phyloP scores from a whole-genome alignment of 2,797 vertebrate genomes.

The Acipenser transmontanus region DNA sequence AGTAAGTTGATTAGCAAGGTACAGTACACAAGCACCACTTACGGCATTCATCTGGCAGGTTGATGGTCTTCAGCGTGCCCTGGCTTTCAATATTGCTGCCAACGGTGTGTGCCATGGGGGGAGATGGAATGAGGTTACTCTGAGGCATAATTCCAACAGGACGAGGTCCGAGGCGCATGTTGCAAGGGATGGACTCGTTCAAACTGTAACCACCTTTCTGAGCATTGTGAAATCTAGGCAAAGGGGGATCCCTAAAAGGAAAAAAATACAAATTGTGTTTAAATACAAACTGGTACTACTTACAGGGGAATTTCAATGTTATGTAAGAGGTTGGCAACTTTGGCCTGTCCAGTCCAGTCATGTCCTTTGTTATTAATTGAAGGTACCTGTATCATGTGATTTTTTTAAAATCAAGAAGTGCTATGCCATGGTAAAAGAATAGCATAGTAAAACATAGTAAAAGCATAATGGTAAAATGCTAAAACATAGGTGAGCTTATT shows the following conservation, averaged over 20 bases:
- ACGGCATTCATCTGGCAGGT: slow-evolving; percentile 81
- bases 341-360: too few species aligned
- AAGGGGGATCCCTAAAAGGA: not conserved
- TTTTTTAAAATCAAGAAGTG: too few species aligned
- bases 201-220: not conserved
- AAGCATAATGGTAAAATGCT: too few species aligned
- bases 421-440: too few species aligned
- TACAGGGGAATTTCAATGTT: not conserved
- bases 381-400: too few species aligned
- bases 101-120: slow-evolving; percentile 1
- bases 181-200: not conserved
- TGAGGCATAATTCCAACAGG: slow-evolving; percentile 42
- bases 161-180: not conserved
- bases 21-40: slow-evolving; percentile 39
- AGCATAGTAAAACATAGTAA: too few species aligned
- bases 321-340: not conserved
- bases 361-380: too few species aligned
- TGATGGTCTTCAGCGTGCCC: slow-evolving; percentile 74
- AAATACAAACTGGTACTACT: not conserved
- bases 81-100: slow-evolving; percentile 36
- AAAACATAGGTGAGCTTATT: too few species aligned
- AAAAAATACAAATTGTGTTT: not conserved
- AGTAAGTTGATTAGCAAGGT: too few species aligned
- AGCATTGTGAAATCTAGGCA: not conserved
- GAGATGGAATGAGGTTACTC: slow-evolving; percentile 21